These are phyloP conservation scores for Calephelis nemesis DNA, from an alignment of 1,140 invertebrate genomes.

Conservation along the genomic window DNA sequence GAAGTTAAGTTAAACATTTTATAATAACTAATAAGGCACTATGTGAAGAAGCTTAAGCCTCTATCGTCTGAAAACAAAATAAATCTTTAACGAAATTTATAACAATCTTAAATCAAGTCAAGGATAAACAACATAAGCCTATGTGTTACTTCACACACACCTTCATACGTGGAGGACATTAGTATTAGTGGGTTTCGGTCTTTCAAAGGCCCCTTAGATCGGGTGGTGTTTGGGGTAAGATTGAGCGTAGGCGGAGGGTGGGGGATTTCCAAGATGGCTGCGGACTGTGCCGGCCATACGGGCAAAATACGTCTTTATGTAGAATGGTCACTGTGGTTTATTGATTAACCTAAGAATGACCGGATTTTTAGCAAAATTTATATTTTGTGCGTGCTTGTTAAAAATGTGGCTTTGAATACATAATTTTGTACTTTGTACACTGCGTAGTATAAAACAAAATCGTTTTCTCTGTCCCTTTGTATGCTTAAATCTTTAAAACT, in stretches of 20 bases:
- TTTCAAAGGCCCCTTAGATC: constrained; percentile 71
- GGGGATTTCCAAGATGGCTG: constrained; percentile 66
- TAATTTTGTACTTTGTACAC: too few relatives aligned
- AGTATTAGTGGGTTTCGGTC: constrained; percentile 56
- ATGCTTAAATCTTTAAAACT: too few relatives aligned
- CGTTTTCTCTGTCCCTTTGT: too few relatives aligned
- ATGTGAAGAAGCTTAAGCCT: too few relatives aligned
- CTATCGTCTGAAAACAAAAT: too few relatives aligned
- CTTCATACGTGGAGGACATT: constrained; percentile 63
- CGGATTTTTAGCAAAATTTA: not conserved
- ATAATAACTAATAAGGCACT: too few relatives aligned
- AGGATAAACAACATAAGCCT: constrained; percentile 50
- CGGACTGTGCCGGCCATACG: constrained; percentile 73
- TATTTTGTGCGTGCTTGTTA: not conserved
- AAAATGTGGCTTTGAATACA: too few relatives aligned
- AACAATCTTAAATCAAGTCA: constrained; percentile 48
- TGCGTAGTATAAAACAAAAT: too few relatives aligned
- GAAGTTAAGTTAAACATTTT: too few relatives aligned
- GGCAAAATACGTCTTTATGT: constrained; percentile 67
- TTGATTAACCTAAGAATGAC: constrained; percentile 38
- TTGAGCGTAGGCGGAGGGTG: constrained; percentile 59
- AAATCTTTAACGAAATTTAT: constrained; percentile 6
- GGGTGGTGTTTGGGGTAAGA: constrained; percentile 71
- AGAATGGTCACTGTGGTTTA: constrained; percentile 50
- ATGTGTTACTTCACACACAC: constrained; percentile 42